Evolutionary conservation across 2,797 vertebrate genomes (phyloP), one percentile per base, ranked within the genome.

Genomic region (Rhabdomys pumilio): DNA sequence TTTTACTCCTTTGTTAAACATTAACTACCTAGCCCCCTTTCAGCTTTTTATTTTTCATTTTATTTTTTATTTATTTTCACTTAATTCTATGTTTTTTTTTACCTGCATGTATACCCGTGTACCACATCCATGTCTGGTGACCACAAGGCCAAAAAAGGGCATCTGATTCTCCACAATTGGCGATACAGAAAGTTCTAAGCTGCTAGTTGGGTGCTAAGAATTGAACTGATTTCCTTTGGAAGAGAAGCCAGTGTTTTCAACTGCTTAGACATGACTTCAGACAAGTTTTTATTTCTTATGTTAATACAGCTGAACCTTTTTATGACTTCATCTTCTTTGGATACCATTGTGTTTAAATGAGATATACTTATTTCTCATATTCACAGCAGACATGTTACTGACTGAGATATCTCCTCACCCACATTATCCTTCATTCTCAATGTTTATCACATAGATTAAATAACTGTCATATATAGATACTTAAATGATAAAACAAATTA

Each of bases 1-100:
- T 77, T 96, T 65, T 61, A 10, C 9, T 75, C 29, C 29, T 81
- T 13, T 44, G 63, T 12, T 80, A 53, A 91, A 95, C 81, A 84
- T 87, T n/a, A 75, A 89, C 6, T 63, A 61, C 3, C 24, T 6
- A 59, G 38, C 11, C 53, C n/a, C 50, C 34, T n/a, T 50, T 88
- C 57, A 79, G 26, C 22, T 59, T 17, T 90, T 75, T 12, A 67
- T 72, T 81, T 82, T 44, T 7, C 29, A 9, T 41, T 38, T 76
- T 76, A 53, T 81, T 82, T 61, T 80, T 22, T 53, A 29, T 20
- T 59, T 29, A 61, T 1, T 82, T 59, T 82, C 24, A 61, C 17
- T 61, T 63, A 44, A 83, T 83, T 83, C 15, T 19, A 14, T 83
- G 38, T 44, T 9, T 4, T 14, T 14, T 59, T 82, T 59, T 61